Conservation (phyloP, 2,113 vertebrate genomes). For the Proterorhinus semilunaris region DNA sequence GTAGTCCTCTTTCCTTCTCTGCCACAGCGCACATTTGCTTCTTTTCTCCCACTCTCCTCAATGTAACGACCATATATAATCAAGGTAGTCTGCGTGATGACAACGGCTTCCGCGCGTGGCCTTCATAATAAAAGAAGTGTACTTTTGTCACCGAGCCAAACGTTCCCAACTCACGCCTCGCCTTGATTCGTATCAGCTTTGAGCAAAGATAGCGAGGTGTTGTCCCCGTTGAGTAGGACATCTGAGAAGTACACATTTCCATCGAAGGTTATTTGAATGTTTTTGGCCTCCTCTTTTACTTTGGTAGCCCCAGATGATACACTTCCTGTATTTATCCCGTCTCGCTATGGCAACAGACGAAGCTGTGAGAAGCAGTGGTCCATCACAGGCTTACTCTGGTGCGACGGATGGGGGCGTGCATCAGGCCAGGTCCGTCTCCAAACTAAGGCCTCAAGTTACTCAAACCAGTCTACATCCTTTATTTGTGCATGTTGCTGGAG, state of each 20-base stretch:
- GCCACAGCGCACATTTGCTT: constrained; percentile 63
- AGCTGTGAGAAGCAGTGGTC: constrained; percentile 49
- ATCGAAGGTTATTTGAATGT: not conserved
- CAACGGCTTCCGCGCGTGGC: fast-evolving
- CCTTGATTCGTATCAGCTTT: not conserved
- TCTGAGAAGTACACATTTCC: not conserved
- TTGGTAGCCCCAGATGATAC: constrained; percentile 8
- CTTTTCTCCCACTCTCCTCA: constrained; percentile 57
- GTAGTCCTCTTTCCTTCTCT: constrained; percentile 64
- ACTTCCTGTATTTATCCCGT: constrained; percentile 31
- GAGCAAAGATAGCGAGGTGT: not conserved
- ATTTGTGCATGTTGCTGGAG: too few relatives aligned
- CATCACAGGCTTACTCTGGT: constrained; percentile 65
- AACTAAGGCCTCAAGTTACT: constrained; percentile 35
- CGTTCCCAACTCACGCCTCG: not conserved
- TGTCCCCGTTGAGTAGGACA: not conserved
- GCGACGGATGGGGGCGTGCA: constrained; percentile 70
- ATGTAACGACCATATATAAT: constrained; percentile 43
- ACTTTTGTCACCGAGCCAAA: not conserved
- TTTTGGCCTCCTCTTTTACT: constrained; percentile 20
- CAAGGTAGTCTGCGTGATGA: not conserved
- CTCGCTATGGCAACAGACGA: constrained; percentile 32
- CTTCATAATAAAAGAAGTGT: constrained; percentile 53
- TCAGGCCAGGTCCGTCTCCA: constrained; percentile 57
- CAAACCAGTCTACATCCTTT: not conserved